Evolutionary conservation across 2,797 vertebrate genomes (phyloP), one percentile per base, ranked within the genome.

Genomic region (Halcyon badia): DNA sequence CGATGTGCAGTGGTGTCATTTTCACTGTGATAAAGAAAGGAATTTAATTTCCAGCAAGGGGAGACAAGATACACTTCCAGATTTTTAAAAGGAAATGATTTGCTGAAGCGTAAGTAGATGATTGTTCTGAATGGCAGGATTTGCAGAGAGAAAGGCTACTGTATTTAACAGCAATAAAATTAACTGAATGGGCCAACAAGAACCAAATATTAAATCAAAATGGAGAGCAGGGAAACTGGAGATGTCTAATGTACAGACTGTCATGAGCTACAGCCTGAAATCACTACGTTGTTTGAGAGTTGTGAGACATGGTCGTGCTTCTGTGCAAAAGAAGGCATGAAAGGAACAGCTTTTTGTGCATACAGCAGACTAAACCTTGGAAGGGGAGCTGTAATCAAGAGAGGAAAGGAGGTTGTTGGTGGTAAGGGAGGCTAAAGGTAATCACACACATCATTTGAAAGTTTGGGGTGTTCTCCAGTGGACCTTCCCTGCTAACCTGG

Each of bases 151-250:
- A 65, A 83, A 86, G 87, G 54, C 82, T 82, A 35, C 76, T 60
- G 39, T 93, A 61, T 93, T 96, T 94, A 88, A 76, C n/a, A 90
- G 76, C 80, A 94, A 83, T 83, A 94, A 65, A 51, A 94, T 90
- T 72, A 92, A 83, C 37, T 81, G 35, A 83, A 91, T 75, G 41
- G 94, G 39, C 69, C 84, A 96, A 88, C 58, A 83, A 79, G 77
- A 92, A 78, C 46, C 83, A 90, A 92, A 87, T 66, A 48, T 87
- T 81, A 83, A 66, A 84, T 84, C 48, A 64, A 85, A 94, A 54
- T 49, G 30, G 79, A 81, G 81, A 94, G 26, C 30, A 42, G 64
- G 87, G 60, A 73, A 33, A 37, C 61, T 83, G 19, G 28, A 81
- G 37, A 21, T 28, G 35, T 24, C 4, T 9, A 73, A 71, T 4